Base-by-base conservation (phyloP, 2,888 invertebrate genomes). In the Philereme vetulata region DNA sequence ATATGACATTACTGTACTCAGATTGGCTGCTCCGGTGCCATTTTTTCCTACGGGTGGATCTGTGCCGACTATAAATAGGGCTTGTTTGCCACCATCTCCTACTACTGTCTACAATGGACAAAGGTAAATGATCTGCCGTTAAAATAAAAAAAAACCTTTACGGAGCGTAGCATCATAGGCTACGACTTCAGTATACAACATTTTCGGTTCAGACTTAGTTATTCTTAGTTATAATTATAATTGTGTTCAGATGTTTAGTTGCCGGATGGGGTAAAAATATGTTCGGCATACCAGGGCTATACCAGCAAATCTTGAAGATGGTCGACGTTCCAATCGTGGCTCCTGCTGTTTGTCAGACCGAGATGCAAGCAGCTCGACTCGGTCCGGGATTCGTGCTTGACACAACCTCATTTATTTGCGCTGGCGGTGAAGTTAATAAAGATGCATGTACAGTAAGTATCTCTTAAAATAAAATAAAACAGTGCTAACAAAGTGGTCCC, bases 181-280 rank as follows among this genome's bases (percentile, higher is more conserved):
- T 42, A 10, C 42, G 42, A 42, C 10, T 42, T 4, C 5, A 38
- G 6, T 5, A 35, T 7, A 4, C 38, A 8, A 6, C 38, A 38
- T 38, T 6, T 38, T 38, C 35, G 7, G 35, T 7, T 3, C 1
- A 7, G 38, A 38, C 38, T 46, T 36, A 9, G 9, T 51, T 50
- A 38, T 64, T 67, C 38, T 45, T 56, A 50, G 56, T 6, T 38
- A 8, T 38, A 35, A 6, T 6, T 38, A 8, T 38, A 35, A 6
- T 6, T 38, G 6, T 38, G 4, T 38, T 6, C 60, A 93, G 93
- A 64, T 95, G 95, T 74, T 93, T 93, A 87, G 95, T 96, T 0
- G 91, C 96, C n/a, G 98, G 98, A 8, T 98, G 98, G 97, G 98
- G 98, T 9, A 96, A 97, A 78, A 93, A 96, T 68, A 94, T 95